Evolutionary conservation across 2,888 invertebrate genomes (phyloP), one percentile per base, ranked within the genome.

Genomic region (Cabera pusaria): DNA sequence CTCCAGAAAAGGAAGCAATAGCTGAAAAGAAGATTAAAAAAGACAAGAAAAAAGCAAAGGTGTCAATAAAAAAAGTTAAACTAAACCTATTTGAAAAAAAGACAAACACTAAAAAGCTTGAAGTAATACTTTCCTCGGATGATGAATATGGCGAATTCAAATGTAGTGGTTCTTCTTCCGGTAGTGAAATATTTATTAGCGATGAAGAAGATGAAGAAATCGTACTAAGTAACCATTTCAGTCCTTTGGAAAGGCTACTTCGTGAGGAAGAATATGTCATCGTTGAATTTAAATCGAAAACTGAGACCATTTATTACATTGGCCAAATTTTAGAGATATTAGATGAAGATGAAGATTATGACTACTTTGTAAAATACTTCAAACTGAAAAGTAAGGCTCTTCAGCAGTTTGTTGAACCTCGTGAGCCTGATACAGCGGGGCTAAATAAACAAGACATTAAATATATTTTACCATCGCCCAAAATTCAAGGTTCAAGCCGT

Each of bases 191-290:
- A 6, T 28, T 20, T 5, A 9, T 27, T 1, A 28, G 1, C 7
- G 20, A 28, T 5, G n/a, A 10, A 11, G 12, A 28, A 19, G 28
- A 28, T 12, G 28, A 28, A 3, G 28, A 28, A 20, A 20, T 28
- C 5, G 7, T 28, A 6, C 5, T 28, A 7, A 7, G 20, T 11
- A 12, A 7, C 6, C 3, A 20, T 5, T 28, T 28, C 20, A 6
- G 10, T 1, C 28, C 20, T 6, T 6, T 28, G n/a, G n/a, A n/a
- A n/a, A n/a, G n/a, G n/a, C n/a, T n/a, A 11, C 3, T 12, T 20
- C 28, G 20, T 2, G 6, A 20, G 2, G 7, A 20, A 28, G 28
- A 28, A 2, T 10, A 11, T 6, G 28, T 20, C 28, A 11, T 28
- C 17, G 28, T 28, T 3, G 10, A 6, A 19, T 28, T 28, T 28